These are phyloP conservation scores for Dermolepida albohirtum DNA, from an alignment of 2,888 invertebrate genomes.

Conservation along the genomic window DNA sequence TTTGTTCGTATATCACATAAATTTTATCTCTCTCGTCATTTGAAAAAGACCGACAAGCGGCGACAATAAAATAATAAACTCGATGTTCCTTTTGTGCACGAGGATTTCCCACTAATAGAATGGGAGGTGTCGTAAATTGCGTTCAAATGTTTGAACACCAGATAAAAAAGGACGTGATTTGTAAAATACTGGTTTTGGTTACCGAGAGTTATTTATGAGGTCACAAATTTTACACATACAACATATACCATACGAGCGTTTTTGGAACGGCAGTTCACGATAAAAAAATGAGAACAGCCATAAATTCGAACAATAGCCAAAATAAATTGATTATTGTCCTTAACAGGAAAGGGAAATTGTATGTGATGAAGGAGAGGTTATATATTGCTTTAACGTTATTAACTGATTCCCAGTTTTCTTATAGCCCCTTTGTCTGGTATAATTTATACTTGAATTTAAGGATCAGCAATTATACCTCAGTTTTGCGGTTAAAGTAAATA, in stretches of 20 bases:
- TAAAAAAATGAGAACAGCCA: slow-evolving; percentile 16
- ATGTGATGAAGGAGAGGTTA: slow-evolving; percentile 8
- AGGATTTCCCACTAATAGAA: slow-evolving; percentile 28
- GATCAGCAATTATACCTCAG: not conserved
- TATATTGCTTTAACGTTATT: slow-evolving; percentile 12
- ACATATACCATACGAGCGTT: not conserved
- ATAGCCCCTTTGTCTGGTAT: not conserved
- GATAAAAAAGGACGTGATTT: slow-evolving; percentile 35
- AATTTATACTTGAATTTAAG: too few species aligned
- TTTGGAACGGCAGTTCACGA: slow-evolving; percentile 5
- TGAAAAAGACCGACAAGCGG: slow-evolving; percentile 23
- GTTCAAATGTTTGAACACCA: slow-evolving; percentile 30
- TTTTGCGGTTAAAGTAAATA: too few species aligned
- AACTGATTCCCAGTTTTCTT: not conserved
- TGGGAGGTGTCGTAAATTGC: slow-evolving; percentile 27
- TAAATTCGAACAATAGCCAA: slow-evolving; percentile 28
- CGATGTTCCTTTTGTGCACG: slow-evolving; percentile 23
- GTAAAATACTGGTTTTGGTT: slow-evolving; percentile 31
- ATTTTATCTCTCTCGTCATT: slow-evolving; percentile 19
- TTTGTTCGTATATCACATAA: slow-evolving; percentile 7
- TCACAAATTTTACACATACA: slow-evolving; percentile 28
- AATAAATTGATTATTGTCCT: slow-evolving; percentile 33
- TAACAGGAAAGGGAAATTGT: slow-evolving; percentile 30
- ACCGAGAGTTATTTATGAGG: slow-evolving; percentile 34
- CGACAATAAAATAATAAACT: slow-evolving; percentile 38